Percentiles rank a stretch among this genome's conserved stretches.
phyloP scores from a whole-genome alignment of 2,113 vertebrate species.

The Nothobranchius kuhntae region DNA sequence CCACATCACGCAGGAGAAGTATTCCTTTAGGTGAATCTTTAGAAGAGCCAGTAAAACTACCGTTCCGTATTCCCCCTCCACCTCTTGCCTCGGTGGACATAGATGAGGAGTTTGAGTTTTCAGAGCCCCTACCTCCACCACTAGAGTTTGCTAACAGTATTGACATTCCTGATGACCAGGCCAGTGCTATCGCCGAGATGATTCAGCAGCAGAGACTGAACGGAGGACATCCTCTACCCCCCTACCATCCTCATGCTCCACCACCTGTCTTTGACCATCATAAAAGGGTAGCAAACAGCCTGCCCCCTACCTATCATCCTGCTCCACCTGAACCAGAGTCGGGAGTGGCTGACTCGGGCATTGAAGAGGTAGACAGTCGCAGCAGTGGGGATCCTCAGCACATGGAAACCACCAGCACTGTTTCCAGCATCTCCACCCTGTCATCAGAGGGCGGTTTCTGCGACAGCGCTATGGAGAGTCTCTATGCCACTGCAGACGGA shows the following conservation, averaged over 20 bases:
- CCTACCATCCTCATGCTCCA: slow-evolving; percentile 75
- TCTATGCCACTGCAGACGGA: slow-evolving; percentile 91
- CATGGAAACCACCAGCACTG: slow-evolving; percentile 96
- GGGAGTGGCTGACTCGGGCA: slow-evolving; percentile 88
- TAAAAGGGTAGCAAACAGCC: slow-evolving; percentile 85
- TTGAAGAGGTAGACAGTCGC: slow-evolving; percentile 93
- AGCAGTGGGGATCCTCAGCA: slow-evolving; percentile 91
- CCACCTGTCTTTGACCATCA: slow-evolving; percentile 73
- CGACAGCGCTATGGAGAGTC: slow-evolving; percentile 88
- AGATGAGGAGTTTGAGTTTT: slow-evolving; percentile 94
- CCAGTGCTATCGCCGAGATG: slow-evolving; percentile 82
- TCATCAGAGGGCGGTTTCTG: slow-evolving; percentile 91
- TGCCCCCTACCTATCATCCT: slow-evolving; percentile 85
- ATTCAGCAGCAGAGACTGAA: slow-evolving; percentile 81
- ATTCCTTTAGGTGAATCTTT: slow-evolving; percentile 85
- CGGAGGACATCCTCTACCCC: slow-evolving; percentile 64
- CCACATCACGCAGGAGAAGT: slow-evolving; percentile 80
- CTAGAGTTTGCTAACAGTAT: slow-evolving; percentile 98
- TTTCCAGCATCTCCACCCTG: slow-evolving; percentile 96
- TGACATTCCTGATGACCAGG: slow-evolving; percentile 91
- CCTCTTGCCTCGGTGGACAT: slow-evolving; percentile 92
- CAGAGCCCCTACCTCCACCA: slow-evolving; percentile 94
- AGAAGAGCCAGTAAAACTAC: slow-evolving; percentile 89
- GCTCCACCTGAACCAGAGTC: slow-evolving; percentile 86
- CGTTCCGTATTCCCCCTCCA: slow-evolving; percentile 93